Evolutionary conservation across 2,113 vertebrate species (phyloP).

Genomic region (Solea senegalensis): DNA sequence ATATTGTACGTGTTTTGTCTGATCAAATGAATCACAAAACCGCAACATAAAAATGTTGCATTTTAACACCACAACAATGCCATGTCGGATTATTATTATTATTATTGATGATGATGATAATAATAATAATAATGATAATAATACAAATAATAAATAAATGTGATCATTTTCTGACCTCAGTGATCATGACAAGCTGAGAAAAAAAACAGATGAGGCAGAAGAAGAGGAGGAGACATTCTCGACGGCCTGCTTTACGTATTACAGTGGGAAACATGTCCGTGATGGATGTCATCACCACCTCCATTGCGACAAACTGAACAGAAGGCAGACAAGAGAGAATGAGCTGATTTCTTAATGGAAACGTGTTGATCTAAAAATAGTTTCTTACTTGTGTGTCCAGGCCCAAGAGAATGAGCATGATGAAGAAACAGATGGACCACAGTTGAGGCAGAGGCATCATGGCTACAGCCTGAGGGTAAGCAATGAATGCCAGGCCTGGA

Average conservation of each 20-base stretch:
- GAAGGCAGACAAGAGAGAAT: neutral
- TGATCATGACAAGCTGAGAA: conserved; percentile 77
- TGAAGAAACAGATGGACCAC: conserved; percentile 81
- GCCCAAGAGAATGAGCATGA: conserved; percentile 81
- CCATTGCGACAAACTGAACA: conserved; percentile 77
- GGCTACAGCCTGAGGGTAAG: conserved; percentile 80
- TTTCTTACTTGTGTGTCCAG: conserved; percentile 78
- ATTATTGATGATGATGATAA: no score
- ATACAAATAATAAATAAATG: neutral
- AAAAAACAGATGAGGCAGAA: conserved; percentile 77
- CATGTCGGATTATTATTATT: neutral
- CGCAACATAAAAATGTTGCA: no score
- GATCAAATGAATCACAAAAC: no score
- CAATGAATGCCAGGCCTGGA: conserved; percentile 81
- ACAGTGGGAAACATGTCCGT: conserved; percentile 74
- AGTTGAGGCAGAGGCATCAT: conserved; percentile 83
- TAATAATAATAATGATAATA: no score
- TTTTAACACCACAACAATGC: no score
- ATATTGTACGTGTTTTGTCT: no score
- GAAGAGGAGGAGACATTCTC: conserved; percentile 74
- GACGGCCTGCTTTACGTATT: conserved; percentile 63
- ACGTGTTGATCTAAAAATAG: neutral
- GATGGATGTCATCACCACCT: conserved; percentile 75
- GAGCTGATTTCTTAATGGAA: neutral
- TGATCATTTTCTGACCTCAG: conserved; percentile 67